Base-by-base conservation (phyloP, 2,113 vertebrate genomes). In the Corythoichthys intestinalis region DNA sequence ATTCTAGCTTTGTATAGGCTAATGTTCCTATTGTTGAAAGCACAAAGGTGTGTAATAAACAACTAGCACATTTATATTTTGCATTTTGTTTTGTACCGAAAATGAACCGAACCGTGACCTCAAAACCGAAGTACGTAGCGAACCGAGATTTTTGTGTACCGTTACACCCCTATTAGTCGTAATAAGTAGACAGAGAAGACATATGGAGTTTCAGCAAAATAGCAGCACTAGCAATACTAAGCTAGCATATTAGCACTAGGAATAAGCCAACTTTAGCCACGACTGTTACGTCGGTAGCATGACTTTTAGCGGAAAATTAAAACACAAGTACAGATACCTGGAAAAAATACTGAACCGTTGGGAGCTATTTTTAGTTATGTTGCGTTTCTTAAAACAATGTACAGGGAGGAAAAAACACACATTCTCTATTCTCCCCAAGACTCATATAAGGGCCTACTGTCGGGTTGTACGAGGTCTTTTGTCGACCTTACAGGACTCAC, bases 391-490 rank as follows among this genome's bases (percentile, higher is more conserved):
- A 67, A 63, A 61, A 44, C 6, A 44, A 44, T 4, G 41, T 6
- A 44, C 4, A 44, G 41, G 41, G 9, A 44, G 2, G 41, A 44
- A 44, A 44, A 44, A 44, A 44, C 4, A 64, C 79, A 87, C 74
- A 79, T 85, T 76, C 69, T 65, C 62, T 76, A 66, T 69, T 81
- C 82, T 82, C 79, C 63, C 67, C 75, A 17, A 70, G 13, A 72
- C 64, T 75, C 61, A 41, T 67, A 66, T 71, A 62, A 62, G 49
- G 72, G 34, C 73, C 83, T 6, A 8, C 56, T 78, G 83, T 81
- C 78, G 84, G 85, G 83, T 86, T 81, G 85, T 80, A 67, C 56
- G 0, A 82, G 82, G 81, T 81, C 85, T 85, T 87, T 85, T 81
- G 83, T 86, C 75, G 60, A 85, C 72, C 85, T 80, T 81, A 63